Percentiles rank a stretch among this genome's conserved stretches.
Evolutionary conservation across 2,797 vertebrate species (phyloP).

Genomic region (Craterocephalus amniculus): DNA sequence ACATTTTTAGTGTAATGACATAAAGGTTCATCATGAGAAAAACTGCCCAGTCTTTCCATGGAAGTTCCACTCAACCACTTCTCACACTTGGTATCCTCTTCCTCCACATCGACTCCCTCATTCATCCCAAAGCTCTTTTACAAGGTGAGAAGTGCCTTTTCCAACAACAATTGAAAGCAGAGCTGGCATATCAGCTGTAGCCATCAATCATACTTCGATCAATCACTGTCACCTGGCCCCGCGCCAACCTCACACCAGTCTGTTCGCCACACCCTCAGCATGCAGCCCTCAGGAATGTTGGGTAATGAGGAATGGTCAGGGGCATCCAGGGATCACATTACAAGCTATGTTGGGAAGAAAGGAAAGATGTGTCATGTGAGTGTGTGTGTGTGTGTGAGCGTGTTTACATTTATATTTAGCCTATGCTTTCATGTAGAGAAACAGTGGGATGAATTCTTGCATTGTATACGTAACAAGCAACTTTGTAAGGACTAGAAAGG

Average conservation of each 20-base stretch:
- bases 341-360: slow-evolving; percentile 75
- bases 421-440: slow-evolving; percentile 55
- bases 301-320: slow-evolving; percentile 78
- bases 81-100: slow-evolving; percentile 55
- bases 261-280: slow-evolving; percentile 67
- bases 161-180: slow-evolving; percentile 82
- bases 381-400: slow-evolving; percentile 51
- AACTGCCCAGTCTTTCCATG: slow-evolving; percentile 23
- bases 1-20: neutral
- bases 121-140: slow-evolving; percentile 76
- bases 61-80: slow-evolving; percentile 41
- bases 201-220: slow-evolving; percentile 83
- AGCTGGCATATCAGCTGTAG: slow-evolving; percentile 82
- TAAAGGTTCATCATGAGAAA: slow-evolving; percentile 8
- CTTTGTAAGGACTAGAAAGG: slow-evolving; percentile 45
- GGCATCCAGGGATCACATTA: slow-evolving; percentile 69
- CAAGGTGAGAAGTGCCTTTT: slow-evolving; percentile 84
- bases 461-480: slow-evolving; percentile 41
- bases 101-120: slow-evolving; percentile 41
- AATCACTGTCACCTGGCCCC: slow-evolving; percentile 77
- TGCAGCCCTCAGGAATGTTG: slow-evolving; percentile 75
- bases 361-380: slow-evolving; percentile 61
- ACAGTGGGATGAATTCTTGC: slow-evolving; percentile 29
- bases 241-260: slow-evolving; percentile 62
- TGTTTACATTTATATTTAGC: slow-evolving; percentile 68